Evolutionary conservation across 2,888 invertebrate genomes (phyloP).

Genomic region (Magallana nippona): DNA sequence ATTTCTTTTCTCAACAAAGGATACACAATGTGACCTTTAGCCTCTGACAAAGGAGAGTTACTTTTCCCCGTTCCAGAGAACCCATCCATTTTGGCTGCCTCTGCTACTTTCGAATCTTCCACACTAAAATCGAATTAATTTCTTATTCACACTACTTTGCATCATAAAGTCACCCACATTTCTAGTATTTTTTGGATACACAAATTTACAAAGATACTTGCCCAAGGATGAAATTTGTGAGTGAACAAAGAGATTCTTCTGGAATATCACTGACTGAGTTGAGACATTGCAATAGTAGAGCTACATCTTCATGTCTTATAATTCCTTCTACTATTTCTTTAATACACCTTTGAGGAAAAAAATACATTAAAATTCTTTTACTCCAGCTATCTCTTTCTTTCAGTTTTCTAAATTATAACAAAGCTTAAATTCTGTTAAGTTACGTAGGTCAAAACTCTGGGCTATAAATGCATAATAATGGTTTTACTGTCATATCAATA

Average conservation of each 20-base stretch:
- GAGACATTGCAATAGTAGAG: slow-evolving; percentile 50
- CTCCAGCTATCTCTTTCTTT: background rate
- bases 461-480: too few species aligned
- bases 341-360: background rate
- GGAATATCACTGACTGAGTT: slow-evolving; percentile 56
- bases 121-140: background rate
- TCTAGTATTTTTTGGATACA: too few species aligned
- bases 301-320: slow-evolving; percentile 54
- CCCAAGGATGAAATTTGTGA: slow-evolving; percentile 58
- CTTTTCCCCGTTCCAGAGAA: background rate
- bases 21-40: slow-evolving; percentile 19
- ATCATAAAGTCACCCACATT: too few species aligned
- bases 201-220: slow-evolving; percentile 48
- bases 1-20: background rate
- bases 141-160: too few species aligned
- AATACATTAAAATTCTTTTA: background rate
- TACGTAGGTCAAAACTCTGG: too few species aligned
- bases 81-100: slow-evolving; percentile 1
- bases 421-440: too few species aligned
- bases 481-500: too few species aligned
- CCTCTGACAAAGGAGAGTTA: background rate
- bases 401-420: background rate
- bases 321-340: slow-evolving; percentile 43
- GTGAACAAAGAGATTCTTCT: slow-evolving; percentile 61
- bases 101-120: background rate